Evolutionary conservation across 2,888 invertebrate species (phyloP), one percentile per base, ranked within the genome.

Genomic region (Neoitamus cyanurus): DNA sequence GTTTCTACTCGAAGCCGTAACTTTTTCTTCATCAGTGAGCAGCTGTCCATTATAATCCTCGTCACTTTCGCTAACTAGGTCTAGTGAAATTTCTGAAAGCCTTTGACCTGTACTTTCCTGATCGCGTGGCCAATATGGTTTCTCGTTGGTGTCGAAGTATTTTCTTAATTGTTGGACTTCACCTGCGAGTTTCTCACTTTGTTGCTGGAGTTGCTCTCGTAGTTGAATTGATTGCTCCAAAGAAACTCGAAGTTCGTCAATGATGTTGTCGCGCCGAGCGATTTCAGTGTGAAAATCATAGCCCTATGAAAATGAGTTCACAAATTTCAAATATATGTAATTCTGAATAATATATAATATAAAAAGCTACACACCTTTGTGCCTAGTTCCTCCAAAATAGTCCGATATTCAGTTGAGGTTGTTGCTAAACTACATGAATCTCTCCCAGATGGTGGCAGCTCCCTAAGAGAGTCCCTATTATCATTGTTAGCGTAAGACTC

Each of bases 271-370:
- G 88, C 96, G 94, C 13, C 94, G 93, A 11, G 92, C 92, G 85
- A 96, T 92, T 87, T 94, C 94, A 88, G 92, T 93, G 90, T 95
- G 95, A 90, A 94, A 95, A 90, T 96, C 95, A 90, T 94, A 93
- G 88, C 95, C 92, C 95, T 96, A 91, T 89, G 93, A 93, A 20
- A n/a, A 42, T 2, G n/a, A n/a, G n/a, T n/a, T n/a, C n/a, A n/a
- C n/a, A 31, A 31, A 31, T 5, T 31, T 31, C 31, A 31, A 31
- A 31, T 2, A 31, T 31, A 31, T 31, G 31, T 31, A 31, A 31
- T 37, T 5, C 9, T 37, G 7, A 9, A 37, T 7, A 37, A 11
- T 11, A 9, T 37, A 2, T 37, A 11, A 5, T 7, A 37, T 11
- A 37, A 37, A 37, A 9, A 11, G 9, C 9, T 48, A 86, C 88